Evolutionary conservation across 2,797 vertebrate species (phyloP).

Genomic region (Coreius guichenoti): DNA sequence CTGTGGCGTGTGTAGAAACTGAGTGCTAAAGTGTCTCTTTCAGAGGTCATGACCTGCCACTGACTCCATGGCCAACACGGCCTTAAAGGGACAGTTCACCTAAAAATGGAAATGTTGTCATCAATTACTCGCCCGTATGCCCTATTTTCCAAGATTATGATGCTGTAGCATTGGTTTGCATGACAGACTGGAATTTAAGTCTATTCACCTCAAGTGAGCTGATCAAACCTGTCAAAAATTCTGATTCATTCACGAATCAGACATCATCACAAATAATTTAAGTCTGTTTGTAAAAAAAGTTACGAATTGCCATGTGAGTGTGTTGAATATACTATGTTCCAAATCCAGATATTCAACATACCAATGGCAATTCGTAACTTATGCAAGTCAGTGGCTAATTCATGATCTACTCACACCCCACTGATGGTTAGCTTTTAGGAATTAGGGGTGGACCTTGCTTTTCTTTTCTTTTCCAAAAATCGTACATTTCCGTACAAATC

Average conservation of each 20-base stretch:
- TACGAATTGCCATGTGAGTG: neutral
- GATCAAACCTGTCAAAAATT: neutral
- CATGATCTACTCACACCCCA: neutral
- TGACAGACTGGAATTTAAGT: neutral
- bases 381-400: neutral
- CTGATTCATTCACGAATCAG: neutral
- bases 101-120: neutral
- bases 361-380: neutral
- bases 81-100: neutral
- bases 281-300: neutral
- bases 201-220: neutral
- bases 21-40: conserved; percentile 3
- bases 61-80: neutral
- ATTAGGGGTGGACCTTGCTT: neutral
- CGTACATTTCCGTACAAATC: neutral
- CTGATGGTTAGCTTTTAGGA: neutral
- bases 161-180: neutral
- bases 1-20: neutral
- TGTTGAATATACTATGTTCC: neutral
- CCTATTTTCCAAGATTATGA: neutral
- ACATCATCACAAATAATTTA: neutral
- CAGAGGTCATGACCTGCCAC: conserved; percentile 30
- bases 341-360: neutral
- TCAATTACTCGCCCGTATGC: neutral
- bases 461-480: neutral